Base-by-base conservation (phyloP, 2,113 vertebrate genomes). In the Tragelaphus buxtoni region DNA sequence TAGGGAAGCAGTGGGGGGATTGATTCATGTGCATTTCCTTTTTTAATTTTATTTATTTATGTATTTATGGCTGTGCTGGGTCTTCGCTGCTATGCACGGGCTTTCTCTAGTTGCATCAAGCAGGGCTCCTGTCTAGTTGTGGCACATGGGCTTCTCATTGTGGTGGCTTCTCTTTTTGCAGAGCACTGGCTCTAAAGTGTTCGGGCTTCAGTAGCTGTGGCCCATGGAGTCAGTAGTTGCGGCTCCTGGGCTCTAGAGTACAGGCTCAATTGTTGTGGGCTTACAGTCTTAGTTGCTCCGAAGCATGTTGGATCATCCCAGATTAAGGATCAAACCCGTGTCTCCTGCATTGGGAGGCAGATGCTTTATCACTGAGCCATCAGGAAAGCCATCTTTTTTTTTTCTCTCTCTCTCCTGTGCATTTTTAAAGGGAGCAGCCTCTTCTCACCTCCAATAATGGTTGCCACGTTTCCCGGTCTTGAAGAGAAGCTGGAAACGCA, bases 21-120 rank as follows among this genome's bases (percentile, higher is more conserved):
- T 2, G n/a, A 10, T 39, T 69, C 17, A 1, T 0, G 0, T 1
- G 16, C 55, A 12, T 51, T 51, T 32, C 20, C 12, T 42, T 53
- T 69, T 58, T 9, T 4, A 1, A n/a, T 65, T 72, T 39, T 39
- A 69, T 69, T 69, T 39, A 20, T 39, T 39, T 26, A 26, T 42
- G 0, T 42, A 14, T 42, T 42, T 26, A 74, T 42, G 69, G 39
- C 69, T 74, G 35, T 74, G 69, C 39, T 74, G 69, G 39, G 69
- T 74, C 69, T 74, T 42, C 2, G 3, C 3, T 12, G 35, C 69
- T 72, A 42, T 42, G 69, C 69, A 42, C 5, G 11, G 22, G 22
- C 69, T 74, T 74, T 74, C 20, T 39, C 69, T 74, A 4, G 22
- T 74, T 74, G 69, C 69, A 74, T 3, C 69, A 7, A 42, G 69